Evolutionary conservation across 1,140 invertebrate species (phyloP).

Genomic region (Drosophila malerkotliana): DNA sequence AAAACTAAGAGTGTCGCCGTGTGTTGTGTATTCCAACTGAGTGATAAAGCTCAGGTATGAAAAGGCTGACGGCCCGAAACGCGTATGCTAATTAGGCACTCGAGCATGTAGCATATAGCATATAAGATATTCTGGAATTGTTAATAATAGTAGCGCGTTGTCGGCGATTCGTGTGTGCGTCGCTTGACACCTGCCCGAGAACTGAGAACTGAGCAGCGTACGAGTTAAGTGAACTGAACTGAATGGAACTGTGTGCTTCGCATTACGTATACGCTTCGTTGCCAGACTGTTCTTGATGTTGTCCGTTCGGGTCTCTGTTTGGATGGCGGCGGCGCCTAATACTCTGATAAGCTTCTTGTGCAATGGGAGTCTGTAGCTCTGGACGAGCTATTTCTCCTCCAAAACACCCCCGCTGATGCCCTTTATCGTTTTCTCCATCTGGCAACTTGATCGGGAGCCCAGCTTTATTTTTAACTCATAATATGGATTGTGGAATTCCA

Average conservation of each 20-base stretch:
- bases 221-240: constrained; percentile 57
- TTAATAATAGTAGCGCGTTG: constrained; percentile 30
- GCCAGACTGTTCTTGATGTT: constrained; percentile 37
- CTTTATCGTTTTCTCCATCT: constrained; percentile 13
- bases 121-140: constrained; percentile 38
- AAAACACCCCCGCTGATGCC: too few species aligned
- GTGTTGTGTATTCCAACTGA: constrained; percentile 8
- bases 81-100: constrained; percentile 44
- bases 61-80: constrained; percentile 14
- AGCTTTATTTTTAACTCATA: constrained; percentile 14
- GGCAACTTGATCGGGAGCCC: constrained; percentile 1
- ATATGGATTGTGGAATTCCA: constrained; percentile 22
- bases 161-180: constrained; percentile 36
- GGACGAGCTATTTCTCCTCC: not conserved
- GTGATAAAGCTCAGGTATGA: constrained; percentile 16
- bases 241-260: constrained; percentile 52
- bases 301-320: not conserved
- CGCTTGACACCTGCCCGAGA: constrained; percentile 62
- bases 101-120: constrained; percentile 27
- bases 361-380: constrained; percentile 24
- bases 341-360: constrained; percentile 37
- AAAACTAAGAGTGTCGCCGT: not conserved
- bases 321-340: not conserved
- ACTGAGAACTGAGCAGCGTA: constrained; percentile 32
- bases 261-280: constrained; percentile 60